phyloP scores from a whole-genome alignment of 1,140 invertebrate genomes.

The Linepithema humile region DNA sequence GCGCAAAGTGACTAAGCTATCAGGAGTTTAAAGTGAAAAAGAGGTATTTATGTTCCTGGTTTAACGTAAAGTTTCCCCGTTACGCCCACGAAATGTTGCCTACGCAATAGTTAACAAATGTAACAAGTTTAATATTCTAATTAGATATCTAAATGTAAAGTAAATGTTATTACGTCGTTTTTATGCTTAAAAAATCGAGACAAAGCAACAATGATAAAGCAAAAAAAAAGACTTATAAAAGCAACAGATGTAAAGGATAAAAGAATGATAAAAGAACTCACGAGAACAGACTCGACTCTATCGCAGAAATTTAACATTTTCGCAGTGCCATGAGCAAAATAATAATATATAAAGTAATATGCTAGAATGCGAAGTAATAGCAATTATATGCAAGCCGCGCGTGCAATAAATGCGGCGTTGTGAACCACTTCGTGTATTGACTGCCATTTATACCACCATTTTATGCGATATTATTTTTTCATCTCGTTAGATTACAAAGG shows the following conservation, averaged over 20 bases:
- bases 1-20: neutral
- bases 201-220: neutral
- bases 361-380: neutral
- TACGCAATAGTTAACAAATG: too few species aligned
- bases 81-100: neutral
- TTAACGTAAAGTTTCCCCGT: too few species aligned
- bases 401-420: neutral
- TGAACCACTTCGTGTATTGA: neutral
- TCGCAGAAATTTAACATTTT: neutral
- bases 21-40: neutral
- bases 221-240: neutral
- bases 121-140: too few species aligned
- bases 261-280: neutral
- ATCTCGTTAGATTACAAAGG: conserved; percentile 23
- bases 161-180: too few species aligned
- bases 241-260: neutral
- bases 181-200: too few species aligned
- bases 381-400: neutral
- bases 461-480: conserved; percentile 21
- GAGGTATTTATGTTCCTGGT: neutral
- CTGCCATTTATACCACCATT: neutral
- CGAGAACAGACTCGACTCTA: too few species aligned
- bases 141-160: too few species aligned
- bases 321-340: neutral
- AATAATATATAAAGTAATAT: neutral